phyloP scores from a whole-genome alignment of 2,113 vertebrate genomes.

The Chloebia gouldiae region DNA sequence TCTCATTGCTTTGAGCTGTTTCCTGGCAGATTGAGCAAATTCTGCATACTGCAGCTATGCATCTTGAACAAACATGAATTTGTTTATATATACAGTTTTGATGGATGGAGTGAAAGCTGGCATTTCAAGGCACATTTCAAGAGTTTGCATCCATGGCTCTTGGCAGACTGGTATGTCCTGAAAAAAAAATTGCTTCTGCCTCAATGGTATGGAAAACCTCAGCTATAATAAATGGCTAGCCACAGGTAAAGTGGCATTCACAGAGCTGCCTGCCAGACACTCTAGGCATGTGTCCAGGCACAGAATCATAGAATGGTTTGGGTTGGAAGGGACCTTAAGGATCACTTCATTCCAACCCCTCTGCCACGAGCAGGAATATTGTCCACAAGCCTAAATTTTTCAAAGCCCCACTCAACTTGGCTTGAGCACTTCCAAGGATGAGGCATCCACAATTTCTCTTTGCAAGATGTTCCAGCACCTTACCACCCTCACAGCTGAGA shows the following conservation, averaged over 20 bases:
- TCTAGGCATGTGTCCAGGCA: not conserved
- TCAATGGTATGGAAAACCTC: not conserved
- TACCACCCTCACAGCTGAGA: not conserved
- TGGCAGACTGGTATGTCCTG: not conserved
- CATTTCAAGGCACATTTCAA: slow-evolving; percentile 25
- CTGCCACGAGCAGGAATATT: not conserved
- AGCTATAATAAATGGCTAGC: not conserved
- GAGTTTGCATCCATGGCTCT: not conserved
- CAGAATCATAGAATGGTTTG: not conserved
- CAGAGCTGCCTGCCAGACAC: not conserved
- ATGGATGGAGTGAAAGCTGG: slow-evolving; percentile 26
- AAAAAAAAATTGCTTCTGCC: not conserved
- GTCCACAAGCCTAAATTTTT: not conserved
- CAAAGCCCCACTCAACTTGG: not conserved
- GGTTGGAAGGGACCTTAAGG: not conserved
- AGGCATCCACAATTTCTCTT: not conserved
- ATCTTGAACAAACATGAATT: slow-evolving; percentile 13
- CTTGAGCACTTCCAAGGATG: not conserved
- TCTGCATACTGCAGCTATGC: slow-evolving; percentile 4
- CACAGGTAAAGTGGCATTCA: not conserved
- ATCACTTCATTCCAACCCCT: not conserved
- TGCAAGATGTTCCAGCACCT: not conserved
- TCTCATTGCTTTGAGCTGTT: not conserved
- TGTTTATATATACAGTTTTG: slow-evolving; percentile 25
- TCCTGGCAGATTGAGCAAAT: not conserved